Evolutionary conservation across 1,140 invertebrate species (phyloP), one percentile per base, ranked within the genome.

Genomic region (Zaprionus ornatus): DNA sequence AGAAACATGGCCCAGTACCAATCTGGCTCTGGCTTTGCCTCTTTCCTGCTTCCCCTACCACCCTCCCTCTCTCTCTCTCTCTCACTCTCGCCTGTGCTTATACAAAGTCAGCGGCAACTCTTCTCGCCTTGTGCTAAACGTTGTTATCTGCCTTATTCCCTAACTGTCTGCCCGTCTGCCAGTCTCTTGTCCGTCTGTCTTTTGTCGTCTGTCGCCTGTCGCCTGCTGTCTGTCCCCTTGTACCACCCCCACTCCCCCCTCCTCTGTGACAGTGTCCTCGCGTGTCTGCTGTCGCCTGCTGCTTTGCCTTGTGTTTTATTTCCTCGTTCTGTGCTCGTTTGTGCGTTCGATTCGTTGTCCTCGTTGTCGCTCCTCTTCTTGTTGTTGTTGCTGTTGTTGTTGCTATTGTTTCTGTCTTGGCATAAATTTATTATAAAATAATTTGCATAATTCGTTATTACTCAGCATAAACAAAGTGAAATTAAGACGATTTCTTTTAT

Each of bases 401-500:
- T 65, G 32, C 42, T 69, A 57, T 57, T 75, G 64, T 66, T 76
- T 55, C 42, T 54, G 73, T 69, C 69, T 81, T 66, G 81, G 86
- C 86, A 90, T 90, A 90, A 90, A 90, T 90, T 90, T 90, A 90
- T 90, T 90, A 90, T 90, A 90, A 90, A 88, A 90, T 90, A 85
- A 90, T 90, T 90, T 90, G 86, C 85, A 90, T 90, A 90, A 90
- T 90, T 90, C 85, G 85, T 90, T 90, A 90, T 90, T 90, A 85
- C 86, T 90, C 85, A 90, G 85, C 86, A 90, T 90, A 90, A 90
- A 90, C 82, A 90, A 90, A 90, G 85, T 90, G 86, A 90, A 90
- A 90, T 90, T 90, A 88, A 85, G 84, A 88, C 85, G 84, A 86
- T 87, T 85, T 86, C 82, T 85, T 85, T 86, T 86, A 74, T 78